A percentile compares a stretch with the other conserved stretches of the same genome.
Evolutionary conservation across 1,140 invertebrate species (phyloP).

Genomic region (Tetranychus cinnabarinus): DNA sequence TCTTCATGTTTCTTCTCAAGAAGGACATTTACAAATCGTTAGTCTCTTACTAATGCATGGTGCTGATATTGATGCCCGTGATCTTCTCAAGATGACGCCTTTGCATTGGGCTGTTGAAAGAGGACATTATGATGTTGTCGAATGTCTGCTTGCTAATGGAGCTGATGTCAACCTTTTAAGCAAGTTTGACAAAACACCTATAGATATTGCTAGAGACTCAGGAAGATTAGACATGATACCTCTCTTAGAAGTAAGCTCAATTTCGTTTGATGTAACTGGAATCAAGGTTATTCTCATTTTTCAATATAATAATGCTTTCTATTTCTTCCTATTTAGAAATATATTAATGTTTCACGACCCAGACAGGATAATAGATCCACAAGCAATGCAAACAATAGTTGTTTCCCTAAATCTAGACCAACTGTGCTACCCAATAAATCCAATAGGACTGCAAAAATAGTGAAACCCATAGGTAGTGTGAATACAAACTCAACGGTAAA

Average conservation of each 20-base stretch:
- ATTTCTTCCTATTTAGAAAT: constrained; percentile 4
- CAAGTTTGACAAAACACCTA: constrained; percentile 61
- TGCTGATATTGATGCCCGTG: constrained; percentile 47
- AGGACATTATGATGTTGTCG: constrained; percentile 41
- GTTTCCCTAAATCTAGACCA: neutral
- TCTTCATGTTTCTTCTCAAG: constrained; percentile 59
- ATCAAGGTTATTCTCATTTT: too few relatives aligned
- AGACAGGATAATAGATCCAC: constrained; percentile 1
- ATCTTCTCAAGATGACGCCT: constrained; percentile 81
- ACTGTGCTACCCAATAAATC: constrained; percentile 5
- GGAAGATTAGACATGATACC: constrained; percentile 34
- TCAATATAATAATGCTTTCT: neutral
- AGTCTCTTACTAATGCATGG: constrained; percentile 47
- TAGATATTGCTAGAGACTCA: constrained; percentile 44
- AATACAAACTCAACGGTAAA: neutral
- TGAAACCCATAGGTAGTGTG: neutral
- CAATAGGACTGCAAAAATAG: neutral
- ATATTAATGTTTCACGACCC: neutral
- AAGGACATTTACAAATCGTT: constrained; percentile 53
- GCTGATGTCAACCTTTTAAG: constrained; percentile 38
- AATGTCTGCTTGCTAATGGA: constrained; percentile 41
- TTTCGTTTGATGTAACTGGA: too few relatives aligned
- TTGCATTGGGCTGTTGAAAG: constrained; percentile 81
- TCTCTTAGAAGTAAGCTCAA: constrained; percentile 25
- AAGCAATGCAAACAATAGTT: neutral